Conservation (phyloP, 2,113 vertebrate species). For the Fukomys damarensis region DNA sequence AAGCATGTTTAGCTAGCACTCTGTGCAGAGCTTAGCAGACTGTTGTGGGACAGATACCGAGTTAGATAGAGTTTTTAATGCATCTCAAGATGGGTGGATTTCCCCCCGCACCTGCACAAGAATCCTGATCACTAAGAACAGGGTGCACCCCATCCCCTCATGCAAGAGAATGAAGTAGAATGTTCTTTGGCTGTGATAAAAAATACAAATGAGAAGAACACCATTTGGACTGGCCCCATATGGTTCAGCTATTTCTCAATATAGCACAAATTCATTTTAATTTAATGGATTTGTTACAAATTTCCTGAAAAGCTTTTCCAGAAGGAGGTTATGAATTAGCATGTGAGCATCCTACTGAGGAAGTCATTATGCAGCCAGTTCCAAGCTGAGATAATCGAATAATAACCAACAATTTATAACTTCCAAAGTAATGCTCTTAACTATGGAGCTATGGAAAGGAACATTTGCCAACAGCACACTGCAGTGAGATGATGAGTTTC, state of each 20-base stretch:
- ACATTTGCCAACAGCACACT: not conserved
- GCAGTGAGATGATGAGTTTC: constrained; percentile 43
- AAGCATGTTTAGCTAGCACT: not conserved
- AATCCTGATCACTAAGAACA: not conserved
- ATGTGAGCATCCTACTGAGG: constrained; percentile 54
- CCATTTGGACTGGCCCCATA: not conserved
- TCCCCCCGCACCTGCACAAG: not conserved
- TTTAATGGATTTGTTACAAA: constrained; percentile 76
- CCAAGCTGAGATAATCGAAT: constrained; percentile 67
- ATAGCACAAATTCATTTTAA: constrained; percentile 74
- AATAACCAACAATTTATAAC: constrained; percentile 67
- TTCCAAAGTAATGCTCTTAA: constrained; percentile 76
- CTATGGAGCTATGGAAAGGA: not conserved
- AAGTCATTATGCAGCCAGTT: constrained; percentile 59
- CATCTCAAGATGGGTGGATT: not conserved
- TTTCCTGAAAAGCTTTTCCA: constrained; percentile 73
- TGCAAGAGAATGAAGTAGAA: not conserved
- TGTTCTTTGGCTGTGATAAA: constrained; percentile 35
- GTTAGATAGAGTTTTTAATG: not conserved
- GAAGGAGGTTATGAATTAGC: constrained; percentile 72
- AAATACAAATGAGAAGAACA: constrained; percentile 26
- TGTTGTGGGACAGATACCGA: not conserved
- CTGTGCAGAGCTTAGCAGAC: not conserved
- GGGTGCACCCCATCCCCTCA: not conserved
- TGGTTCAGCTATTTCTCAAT: constrained; percentile 66